Conservation (phyloP, 2,113 vertebrate genomes). For the Erpornis zantholeuca region DNA sequence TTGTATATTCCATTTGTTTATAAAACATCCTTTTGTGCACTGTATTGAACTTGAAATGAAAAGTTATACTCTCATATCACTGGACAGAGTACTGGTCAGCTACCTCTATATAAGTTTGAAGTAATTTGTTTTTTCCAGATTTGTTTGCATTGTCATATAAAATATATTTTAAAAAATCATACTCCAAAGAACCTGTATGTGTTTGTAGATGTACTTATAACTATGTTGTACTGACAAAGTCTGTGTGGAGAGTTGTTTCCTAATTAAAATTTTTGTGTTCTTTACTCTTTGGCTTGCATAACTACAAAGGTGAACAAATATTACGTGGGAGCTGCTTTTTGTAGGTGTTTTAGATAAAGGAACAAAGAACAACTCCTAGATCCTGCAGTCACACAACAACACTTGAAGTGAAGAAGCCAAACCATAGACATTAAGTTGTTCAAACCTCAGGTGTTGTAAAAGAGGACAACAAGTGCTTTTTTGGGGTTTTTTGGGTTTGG, state of each 20-base stretch:
- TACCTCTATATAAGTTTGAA: constrained; percentile 73
- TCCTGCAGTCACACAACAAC: neutral
- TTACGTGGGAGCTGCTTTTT: neutral
- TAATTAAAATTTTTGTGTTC: constrained; percentile 69
- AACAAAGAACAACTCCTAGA: neutral
- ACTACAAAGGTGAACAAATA: neutral
- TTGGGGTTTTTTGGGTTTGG: neutral
- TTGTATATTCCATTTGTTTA: constrained; percentile 61
- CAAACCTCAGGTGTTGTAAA: neutral
- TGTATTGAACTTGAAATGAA: constrained; percentile 70
- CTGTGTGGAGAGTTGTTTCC: constrained; percentile 62
- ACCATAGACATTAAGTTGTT: neutral
- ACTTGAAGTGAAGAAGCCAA: neutral
- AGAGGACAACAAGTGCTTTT: neutral
- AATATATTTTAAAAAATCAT: constrained; percentile 52
- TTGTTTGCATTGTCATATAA: constrained; percentile 59
- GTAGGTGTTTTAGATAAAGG: neutral
- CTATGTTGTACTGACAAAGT: constrained; percentile 63
- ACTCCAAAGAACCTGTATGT: constrained; percentile 60
- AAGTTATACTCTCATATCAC: constrained; percentile 53
- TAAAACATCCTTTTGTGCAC: constrained; percentile 67
- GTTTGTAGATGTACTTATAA: constrained; percentile 65
- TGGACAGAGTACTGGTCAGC: constrained; percentile 66
- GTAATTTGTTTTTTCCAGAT: constrained; percentile 43
- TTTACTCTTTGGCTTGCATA: constrained; percentile 55